Conservation (phyloP, 2,797 vertebrate species). For the Halcyon leucocephala region DNA sequence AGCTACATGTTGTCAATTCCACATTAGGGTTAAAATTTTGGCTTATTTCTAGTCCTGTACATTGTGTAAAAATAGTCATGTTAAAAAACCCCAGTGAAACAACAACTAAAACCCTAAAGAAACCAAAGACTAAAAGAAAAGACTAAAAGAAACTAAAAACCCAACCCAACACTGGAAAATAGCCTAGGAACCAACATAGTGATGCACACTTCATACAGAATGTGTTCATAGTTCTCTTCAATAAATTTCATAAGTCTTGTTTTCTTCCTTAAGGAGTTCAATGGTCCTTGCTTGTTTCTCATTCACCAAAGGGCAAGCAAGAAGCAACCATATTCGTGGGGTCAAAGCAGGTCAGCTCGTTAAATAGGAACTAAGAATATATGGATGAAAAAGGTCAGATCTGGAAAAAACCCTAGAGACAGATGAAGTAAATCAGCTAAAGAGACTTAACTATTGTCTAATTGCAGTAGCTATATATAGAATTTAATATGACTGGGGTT, state of each 20-base stretch:
- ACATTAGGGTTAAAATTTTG: not conserved
- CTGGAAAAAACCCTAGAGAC: not conserved
- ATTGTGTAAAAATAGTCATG: not conserved
- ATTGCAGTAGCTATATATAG: not conserved
- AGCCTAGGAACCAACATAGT: not conserved
- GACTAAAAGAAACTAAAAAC: not conserved
- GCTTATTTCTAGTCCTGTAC: not conserved
- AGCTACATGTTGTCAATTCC: not conserved
- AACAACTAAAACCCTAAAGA: not conserved
- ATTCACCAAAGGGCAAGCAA: not conserved
- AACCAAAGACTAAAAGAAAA: not conserved
- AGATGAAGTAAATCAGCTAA: conserved; percentile 6
- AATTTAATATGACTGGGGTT: not conserved
- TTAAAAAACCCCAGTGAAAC: not conserved
- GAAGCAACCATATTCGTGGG: not conserved
- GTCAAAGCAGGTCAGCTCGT: not conserved
- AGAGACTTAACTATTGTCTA: not conserved
- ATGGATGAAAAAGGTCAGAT: not conserved
- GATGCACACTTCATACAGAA: not conserved
- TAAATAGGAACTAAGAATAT: not conserved
- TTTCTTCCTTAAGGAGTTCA: not conserved
- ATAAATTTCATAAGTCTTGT: not conserved
- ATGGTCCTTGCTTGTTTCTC: not conserved
- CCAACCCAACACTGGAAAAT: not conserved
- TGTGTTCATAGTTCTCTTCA: not conserved